Evolutionary conservation across 1,140 invertebrate genomes (phyloP).

Genomic region (Cydia strobilella): DNA sequence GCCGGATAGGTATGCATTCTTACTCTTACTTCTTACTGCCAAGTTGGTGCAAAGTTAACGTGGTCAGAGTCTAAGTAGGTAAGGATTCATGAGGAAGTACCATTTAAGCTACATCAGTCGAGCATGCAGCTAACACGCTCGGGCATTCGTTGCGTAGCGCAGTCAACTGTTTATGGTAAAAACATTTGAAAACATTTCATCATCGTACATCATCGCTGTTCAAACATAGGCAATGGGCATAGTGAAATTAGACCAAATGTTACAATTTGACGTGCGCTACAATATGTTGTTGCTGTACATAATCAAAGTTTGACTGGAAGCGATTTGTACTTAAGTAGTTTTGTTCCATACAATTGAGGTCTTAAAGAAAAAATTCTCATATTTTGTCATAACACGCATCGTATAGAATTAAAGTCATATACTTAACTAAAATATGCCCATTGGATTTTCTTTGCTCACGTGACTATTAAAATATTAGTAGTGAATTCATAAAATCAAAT

Average conservation of each 20-base stretch:
- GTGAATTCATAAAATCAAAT: too few species aligned
- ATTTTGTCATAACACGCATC: too few species aligned
- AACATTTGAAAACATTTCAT: neutral
- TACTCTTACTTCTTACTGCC: too few species aligned
- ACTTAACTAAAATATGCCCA: too few species aligned
- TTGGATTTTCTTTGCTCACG: too few species aligned
- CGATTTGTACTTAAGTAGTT: neutral
- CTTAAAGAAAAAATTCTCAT: too few species aligned
- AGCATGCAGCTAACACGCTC: neutral
- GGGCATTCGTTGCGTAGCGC: conserved; percentile 5
- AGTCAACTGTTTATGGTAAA: conserved; percentile 11
- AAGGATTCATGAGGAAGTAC: neutral
- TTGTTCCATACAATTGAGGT: too few species aligned
- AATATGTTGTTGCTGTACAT: neutral
- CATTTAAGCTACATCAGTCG: neutral
- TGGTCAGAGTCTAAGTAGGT: too few species aligned
- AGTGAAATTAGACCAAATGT: conserved; percentile 8
- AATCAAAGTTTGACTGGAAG: neutral
- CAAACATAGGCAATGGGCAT: conserved; percentile 7
- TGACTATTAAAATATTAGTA: too few species aligned
- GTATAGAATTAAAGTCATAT: too few species aligned
- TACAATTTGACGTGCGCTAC: conserved; percentile 6
- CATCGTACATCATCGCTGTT: neutral
- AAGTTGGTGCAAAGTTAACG: too few species aligned
- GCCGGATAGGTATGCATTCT: too few species aligned